Evolutionary conservation across 2,113 vertebrate species (phyloP).

Genomic region (Phyllostomus discolor): DNA sequence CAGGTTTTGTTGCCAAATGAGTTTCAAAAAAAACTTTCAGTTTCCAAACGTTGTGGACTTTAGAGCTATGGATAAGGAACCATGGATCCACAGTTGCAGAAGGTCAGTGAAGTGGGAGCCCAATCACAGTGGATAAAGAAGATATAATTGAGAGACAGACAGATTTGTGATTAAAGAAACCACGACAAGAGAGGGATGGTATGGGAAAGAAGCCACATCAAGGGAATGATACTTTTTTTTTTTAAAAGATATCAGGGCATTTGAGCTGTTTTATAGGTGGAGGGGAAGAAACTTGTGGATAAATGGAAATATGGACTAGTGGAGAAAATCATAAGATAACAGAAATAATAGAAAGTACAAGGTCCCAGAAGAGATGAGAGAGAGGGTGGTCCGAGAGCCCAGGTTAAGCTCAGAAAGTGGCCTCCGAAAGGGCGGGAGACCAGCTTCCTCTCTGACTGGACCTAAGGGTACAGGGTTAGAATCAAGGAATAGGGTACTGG

Average conservation of each 20-base stretch:
- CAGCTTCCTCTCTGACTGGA: background rate
- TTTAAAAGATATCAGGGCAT: background rate
- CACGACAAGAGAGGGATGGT: background rate
- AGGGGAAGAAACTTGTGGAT: background rate
- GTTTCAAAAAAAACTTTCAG: background rate
- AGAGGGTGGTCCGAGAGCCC: background rate
- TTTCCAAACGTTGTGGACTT: background rate
- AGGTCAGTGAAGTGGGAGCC: background rate
- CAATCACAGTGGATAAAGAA: background rate
- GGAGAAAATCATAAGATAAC: background rate
- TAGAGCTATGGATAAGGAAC: background rate
- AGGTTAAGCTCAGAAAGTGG: background rate
- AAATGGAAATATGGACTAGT: background rate
- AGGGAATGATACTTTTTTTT: background rate
- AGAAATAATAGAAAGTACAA: background rate
- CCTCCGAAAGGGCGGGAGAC: background rate
- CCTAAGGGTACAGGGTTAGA: background rate
- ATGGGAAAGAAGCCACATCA: background rate
- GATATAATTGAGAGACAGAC: background rate
- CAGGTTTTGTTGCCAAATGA: background rate
- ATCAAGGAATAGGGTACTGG: background rate
- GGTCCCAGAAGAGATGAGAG: background rate
- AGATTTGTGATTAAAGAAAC: background rate
- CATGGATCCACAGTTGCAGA: background rate
- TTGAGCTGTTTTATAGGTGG: background rate